Percentiles rank a stretch among this genome's conserved stretches.
Evolutionary conservation across 1,140 invertebrate genomes (phyloP).

Genomic region (Nasonia longicornis): DNA sequence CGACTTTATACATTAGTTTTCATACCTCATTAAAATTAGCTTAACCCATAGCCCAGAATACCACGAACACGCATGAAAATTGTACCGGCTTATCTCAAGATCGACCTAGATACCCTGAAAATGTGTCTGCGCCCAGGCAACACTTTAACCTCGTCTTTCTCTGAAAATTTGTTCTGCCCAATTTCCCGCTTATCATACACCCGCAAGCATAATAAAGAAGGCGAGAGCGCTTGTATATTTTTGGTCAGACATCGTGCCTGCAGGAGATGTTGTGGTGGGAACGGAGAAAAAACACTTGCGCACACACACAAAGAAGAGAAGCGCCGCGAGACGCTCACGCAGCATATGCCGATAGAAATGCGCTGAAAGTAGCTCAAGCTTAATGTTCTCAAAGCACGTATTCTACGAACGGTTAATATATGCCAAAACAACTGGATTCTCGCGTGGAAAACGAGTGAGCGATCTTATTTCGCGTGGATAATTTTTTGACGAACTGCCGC

Average conservation of each 20-base stretch:
- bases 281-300: not conserved
- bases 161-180: not conserved
- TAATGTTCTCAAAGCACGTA: conserved; percentile 38
- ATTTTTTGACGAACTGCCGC: not conserved
- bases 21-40: no score
- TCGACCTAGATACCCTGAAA: no score
- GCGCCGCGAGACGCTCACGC: no score
- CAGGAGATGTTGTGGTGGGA: not conserved
- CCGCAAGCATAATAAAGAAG: not conserved
- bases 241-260: conserved; percentile 7
- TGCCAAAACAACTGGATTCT: not conserved
- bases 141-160: not conserved
- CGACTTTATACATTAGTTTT: no score
- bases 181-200: not conserved
- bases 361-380: conserved; percentile 38
- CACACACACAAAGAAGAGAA: not conserved
- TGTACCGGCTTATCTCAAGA: no score
- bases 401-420: not conserved
- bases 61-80: no score
- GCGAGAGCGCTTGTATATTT: not conserved
- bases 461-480: no score
- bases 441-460: not conserved
- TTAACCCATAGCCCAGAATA: no score
- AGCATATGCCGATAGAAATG: conserved; percentile 20
- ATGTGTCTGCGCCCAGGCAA: not conserved